These are phyloP conservation scores for Setophaga coronata DNA, from an alignment of 2,113 vertebrate species.

Conservation along the genomic window DNA sequence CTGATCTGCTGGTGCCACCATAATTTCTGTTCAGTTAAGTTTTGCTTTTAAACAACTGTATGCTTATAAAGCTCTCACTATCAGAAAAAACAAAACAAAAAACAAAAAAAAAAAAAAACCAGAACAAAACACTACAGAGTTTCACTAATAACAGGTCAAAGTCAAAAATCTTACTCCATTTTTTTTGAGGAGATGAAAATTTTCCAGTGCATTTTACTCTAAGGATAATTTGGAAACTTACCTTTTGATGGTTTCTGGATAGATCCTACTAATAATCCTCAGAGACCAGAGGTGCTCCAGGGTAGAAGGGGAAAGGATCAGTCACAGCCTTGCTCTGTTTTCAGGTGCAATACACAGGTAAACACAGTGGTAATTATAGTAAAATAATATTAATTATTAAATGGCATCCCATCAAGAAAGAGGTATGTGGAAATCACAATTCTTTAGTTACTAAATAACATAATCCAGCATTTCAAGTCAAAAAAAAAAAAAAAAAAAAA, in stretches of 20 bases:
- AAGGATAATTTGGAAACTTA: not conserved
- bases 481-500: not conserved
- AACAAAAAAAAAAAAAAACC: no score
- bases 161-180: not conserved
- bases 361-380: not conserved
- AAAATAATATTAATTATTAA: not conserved
- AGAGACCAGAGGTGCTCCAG: not conserved
- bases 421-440: not conserved
- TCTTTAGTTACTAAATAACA: not conserved
- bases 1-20: not conserved
- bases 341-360: not conserved
- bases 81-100: no score
- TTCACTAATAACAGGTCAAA: not conserved
- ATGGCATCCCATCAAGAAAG: not conserved
- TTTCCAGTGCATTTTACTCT: not conserved
- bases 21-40: not conserved
- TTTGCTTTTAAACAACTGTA: not conserved
- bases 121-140: not conserved
- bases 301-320: not conserved
- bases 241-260: not conserved
- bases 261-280: not conserved
- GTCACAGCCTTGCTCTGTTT: not conserved
- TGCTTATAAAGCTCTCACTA: not conserved
- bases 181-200: not conserved
- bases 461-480: not conserved